Base-by-base conservation (phyloP, 2,113 vertebrate genomes). In the Etheostoma spectabile region DNA sequence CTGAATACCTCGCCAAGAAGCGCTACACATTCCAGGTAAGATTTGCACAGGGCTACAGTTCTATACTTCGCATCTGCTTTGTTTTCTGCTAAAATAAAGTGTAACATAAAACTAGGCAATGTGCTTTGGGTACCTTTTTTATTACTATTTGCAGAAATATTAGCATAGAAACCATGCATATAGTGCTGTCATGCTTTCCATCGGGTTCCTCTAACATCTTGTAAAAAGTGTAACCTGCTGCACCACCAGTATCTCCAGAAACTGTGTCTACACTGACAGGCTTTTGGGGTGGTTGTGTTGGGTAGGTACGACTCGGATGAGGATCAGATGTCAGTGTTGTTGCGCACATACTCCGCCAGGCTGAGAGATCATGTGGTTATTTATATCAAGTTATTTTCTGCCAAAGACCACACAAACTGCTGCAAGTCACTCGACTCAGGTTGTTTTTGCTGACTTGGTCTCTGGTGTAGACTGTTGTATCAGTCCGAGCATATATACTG, bases 21-120 rank as follows among this genome's bases (percentile, higher is more conserved):
- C 97, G 98, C 89, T 99, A 98, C 77, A 96, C 96, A 3, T 99
- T 99, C 93, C 98, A 99, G 97, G 98, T 99, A 89, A 88, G 38
- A 22, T 53, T 57, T 11, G 3, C 3, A 63, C 24, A 15, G 15
- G 1, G 18, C 22, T 19, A 12, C 19, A 57, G 21, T 35, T 63
- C 6, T 6, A 2, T 38, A 51, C 46, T 0, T 7, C 8, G 18
- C 53, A 5, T 56, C n/a, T 24, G 0, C 14, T 8, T 27, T 7
- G 5, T 4, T 16, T 48, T 46, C 2, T 64, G 8, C 48, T 8
- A 48, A 66, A 66, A 24, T 0, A 15, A 67, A n/a, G 8, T 35
- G 5, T 15, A 65, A n/a, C 33, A 51, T 22, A 22, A 67, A 35
- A 24, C 4, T 45, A 18, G 14, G 15, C 22, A 38, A 11, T n/a